phyloP scores from a whole-genome alignment of 2,888 invertebrate species.

The Camponotus fellah region DNA sequence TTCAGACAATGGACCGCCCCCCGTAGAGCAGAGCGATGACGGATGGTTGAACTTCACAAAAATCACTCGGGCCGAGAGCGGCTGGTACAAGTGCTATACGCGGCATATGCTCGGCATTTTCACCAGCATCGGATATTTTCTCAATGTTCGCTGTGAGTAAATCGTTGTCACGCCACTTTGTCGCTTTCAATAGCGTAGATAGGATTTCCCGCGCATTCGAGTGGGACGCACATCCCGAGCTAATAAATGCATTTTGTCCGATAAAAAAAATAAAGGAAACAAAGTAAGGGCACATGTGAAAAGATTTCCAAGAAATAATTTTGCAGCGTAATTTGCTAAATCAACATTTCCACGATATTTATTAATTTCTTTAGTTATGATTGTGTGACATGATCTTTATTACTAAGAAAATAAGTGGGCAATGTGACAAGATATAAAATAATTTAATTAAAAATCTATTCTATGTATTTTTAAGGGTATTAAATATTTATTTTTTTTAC shows the following conservation, averaged over 20 bases:
- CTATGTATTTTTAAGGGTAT: background rate
- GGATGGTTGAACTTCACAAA: conserved; percentile 95
- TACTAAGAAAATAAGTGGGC: background rate
- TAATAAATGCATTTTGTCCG: conserved; percentile 39
- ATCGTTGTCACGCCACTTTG: conserved; percentile 59
- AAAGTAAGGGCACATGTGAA: background rate
- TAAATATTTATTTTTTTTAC: background rate
- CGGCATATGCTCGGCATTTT: conserved; percentile 94
- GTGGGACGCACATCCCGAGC: background rate
- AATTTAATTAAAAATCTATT: background rate
- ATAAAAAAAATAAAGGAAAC: background rate
- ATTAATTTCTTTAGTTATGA: conserved; percentile 4
- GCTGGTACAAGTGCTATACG: conserved; percentile 97
- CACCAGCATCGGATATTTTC: conserved; percentile 96
- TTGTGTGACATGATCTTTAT: conserved; percentile 1
- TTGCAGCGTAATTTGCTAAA: background rate
- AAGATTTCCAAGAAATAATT: background rate
- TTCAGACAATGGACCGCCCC: conserved; percentile 84
- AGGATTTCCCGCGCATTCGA: conserved; percentile 24
- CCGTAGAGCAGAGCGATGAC: conserved; percentile 90
- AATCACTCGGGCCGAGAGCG: conserved; percentile 93
- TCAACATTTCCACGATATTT: background rate
- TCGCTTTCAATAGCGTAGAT: conserved; percentile 40
- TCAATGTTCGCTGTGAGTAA: conserved; percentile 95
- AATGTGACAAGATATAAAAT: conserved; percentile 11